Conservation (phyloP, 2,888 invertebrate genomes). For the Lissocephala sabroskyi region DNA sequence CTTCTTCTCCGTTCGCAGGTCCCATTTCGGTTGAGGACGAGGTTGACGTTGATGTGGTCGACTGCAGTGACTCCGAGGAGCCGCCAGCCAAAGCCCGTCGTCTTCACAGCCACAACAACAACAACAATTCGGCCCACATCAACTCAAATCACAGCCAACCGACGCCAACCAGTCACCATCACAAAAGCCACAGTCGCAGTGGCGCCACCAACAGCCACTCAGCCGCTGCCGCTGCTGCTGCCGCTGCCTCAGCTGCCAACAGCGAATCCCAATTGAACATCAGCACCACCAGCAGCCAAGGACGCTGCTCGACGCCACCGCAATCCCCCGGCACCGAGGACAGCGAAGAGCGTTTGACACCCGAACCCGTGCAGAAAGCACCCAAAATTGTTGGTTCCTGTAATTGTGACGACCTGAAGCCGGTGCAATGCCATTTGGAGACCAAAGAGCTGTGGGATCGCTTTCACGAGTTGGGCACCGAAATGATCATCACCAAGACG, state of each 20-base stretch:
- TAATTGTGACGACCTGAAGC: conserved; percentile 87
- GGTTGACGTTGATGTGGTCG: conserved; percentile 81
- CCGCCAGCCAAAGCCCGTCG: conserved; percentile 66
- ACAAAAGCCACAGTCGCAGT: conserved; percentile 10
- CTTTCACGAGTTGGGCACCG: conserved; percentile 93
- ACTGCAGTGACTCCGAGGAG: conserved; percentile 80
- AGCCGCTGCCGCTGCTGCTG: too few relatives aligned
- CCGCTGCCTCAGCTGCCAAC: conserved; percentile 2
- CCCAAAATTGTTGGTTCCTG: conserved; percentile 78
- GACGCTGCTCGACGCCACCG: conserved; percentile 71
- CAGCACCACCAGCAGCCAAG: conserved; percentile 66
- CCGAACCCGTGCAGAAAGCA: conserved; percentile 71
- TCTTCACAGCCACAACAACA: conserved; percentile 44
- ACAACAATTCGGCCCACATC: conserved; percentile 23
- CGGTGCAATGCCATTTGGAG: conserved; percentile 92
- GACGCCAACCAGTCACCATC: conserved; percentile 14
- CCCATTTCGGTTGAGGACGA: conserved; percentile 76
- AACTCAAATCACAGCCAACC: not conserved
- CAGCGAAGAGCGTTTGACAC: conserved; percentile 70
- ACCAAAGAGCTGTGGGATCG: conserved; percentile 98
- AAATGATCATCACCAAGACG: conserved; percentile 98
- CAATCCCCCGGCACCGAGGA: conserved; percentile 71
- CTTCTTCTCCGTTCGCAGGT: conserved; percentile 47
- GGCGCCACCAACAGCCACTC: conserved; percentile 20
- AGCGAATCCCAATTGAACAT: conserved; percentile 52